Evolutionary conservation across 2,113 vertebrate species (phyloP).

Genomic region (Antigone vipio): DNA sequence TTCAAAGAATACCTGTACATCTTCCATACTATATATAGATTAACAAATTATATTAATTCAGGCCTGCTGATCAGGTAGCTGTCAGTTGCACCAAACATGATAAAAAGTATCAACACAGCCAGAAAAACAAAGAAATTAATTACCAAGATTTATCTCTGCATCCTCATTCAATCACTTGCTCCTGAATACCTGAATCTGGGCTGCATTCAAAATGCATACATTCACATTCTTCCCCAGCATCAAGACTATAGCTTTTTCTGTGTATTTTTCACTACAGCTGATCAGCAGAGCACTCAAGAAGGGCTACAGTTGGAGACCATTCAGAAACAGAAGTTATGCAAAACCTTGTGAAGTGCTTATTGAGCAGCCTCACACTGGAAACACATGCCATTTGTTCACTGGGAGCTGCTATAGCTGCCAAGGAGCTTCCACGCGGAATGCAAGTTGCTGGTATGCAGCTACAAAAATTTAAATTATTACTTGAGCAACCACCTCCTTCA

Average conservation of each 20-base stretch:
- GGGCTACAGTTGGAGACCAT: neutral
- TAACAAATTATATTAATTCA: neutral
- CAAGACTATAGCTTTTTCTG: neutral
- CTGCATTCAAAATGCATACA: neutral
- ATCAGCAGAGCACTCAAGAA: neutral
- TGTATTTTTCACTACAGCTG: neutral
- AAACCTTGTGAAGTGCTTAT: neutral
- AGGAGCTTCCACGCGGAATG: neutral
- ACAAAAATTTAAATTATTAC: neutral
- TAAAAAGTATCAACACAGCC: neutral
- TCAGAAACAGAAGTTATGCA: neutral
- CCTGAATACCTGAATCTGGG: neutral
- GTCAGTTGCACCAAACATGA: neutral
- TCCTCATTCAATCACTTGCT: rapidly evolving
- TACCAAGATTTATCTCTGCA: neutral
- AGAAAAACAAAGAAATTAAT: neutral
- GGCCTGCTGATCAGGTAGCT: neutral
- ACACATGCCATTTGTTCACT: neutral
- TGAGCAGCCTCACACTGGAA: neutral
- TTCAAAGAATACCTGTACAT: neutral
- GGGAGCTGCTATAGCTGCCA: neutral
- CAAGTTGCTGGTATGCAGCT: neutral
- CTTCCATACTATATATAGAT: neutral
- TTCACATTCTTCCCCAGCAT: neutral
- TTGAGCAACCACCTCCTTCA: neutral